Conservation (phyloP, 1,140 invertebrate species). For the Drosophila dunni region DNA sequence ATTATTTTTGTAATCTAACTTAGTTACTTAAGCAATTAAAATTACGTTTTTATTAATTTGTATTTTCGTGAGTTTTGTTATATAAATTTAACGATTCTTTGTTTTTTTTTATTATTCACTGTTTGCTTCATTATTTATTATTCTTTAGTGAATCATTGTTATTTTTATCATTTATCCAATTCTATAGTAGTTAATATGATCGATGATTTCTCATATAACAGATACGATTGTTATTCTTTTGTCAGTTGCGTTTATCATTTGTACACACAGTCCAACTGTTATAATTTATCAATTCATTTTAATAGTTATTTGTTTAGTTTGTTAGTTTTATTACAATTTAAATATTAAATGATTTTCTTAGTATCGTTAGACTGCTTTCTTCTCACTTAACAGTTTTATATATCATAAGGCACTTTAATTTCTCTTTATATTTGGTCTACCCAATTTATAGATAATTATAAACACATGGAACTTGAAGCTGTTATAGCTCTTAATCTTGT, state of each 20-base stretch:
- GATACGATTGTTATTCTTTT: background rate
- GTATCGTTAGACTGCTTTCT: background rate
- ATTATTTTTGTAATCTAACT: background rate
- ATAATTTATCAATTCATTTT: conserved; percentile 2
- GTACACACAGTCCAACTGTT: background rate
- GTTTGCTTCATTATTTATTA: background rate
- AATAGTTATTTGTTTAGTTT: background rate
- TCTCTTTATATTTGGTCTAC: background rate
- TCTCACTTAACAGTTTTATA: background rate
- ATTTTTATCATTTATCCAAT: background rate
- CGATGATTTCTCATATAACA: background rate
- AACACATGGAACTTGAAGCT: background rate
- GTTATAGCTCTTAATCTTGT: background rate
- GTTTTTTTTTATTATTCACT: background rate
- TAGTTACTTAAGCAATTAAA: background rate
- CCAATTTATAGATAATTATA: background rate
- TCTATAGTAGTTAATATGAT: too few relatives aligned
- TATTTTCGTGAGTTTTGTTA: too few relatives aligned
- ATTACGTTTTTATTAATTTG: too few relatives aligned
- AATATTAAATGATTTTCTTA: background rate
- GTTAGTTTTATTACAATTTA: background rate
- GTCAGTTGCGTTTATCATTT: background rate
- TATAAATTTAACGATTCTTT: too few relatives aligned
- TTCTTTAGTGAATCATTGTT: background rate
- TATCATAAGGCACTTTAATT: background rate